Base-by-base conservation (phyloP, 2,797 vertebrate genomes). In the Distichodus sexfasciatus region DNA sequence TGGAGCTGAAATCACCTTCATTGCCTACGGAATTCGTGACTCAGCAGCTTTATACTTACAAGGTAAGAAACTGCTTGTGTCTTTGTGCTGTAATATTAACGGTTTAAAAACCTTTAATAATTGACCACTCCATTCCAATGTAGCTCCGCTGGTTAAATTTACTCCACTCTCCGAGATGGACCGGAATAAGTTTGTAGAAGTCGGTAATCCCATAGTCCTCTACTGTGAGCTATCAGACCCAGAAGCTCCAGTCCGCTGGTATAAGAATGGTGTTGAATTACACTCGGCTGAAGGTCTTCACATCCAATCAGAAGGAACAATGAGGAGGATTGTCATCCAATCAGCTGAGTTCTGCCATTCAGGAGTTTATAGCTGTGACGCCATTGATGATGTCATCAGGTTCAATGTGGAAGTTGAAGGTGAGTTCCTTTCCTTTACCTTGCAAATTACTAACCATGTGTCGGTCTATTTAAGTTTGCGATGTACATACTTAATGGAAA, bases 31-130 rank as follows among this genome's bases (percentile, higher is more conserved):
- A 0, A 92, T 98, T 72, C 85, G 83, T 28, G 93, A 97, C 83
- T 94, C 93, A 0, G 96, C 96, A 1, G 89, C 83, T 0, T 82
- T 98, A 31, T 92, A 92, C 0, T 94, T 98, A 75, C 93, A 95
- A 93, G 95, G 96, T 98, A 24, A 44, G 72, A 74, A 84, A 29
- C 9, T 65, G 41, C 12, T 6, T 17, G 12, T 47, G 35, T 33
- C 54, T 71, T 53, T 7, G 0, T 38, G n/a, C 3, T 12, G 23
- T 9, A 23, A 15, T 19, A 15, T 24, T 38, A n/a, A 80, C 26
- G 59, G 17, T 65, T 3, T 17, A 4, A 64, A 3, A 19, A 23
- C 17, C n/a, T 21, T 51, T 15, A 48, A 24, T 9, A 43, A 61
- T 50, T 53, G 0, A 0, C 6, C n/a, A n/a, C n/a, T n/a, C n/a